These are phyloP conservation scores for Grapholita molesta DNA, from an alignment of 1,140 invertebrate genomes.

Conservation along the genomic window DNA sequence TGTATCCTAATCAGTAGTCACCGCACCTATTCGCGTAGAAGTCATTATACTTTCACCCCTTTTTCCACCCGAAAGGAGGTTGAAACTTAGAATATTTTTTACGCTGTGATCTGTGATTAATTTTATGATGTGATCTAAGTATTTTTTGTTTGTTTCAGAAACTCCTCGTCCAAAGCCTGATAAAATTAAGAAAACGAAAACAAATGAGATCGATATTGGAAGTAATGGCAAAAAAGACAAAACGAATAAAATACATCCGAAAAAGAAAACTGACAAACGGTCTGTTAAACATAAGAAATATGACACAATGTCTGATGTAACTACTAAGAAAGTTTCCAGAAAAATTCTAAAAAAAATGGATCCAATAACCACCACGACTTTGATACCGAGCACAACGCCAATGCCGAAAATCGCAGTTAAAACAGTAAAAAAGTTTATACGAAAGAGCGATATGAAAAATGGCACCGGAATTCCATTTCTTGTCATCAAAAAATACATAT, in stretches of 20 bases:
- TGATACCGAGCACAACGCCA: background rate
- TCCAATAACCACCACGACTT: slow-evolving; percentile 2
- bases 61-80: too few species aligned
- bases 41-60: too few species aligned
- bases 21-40: too few species aligned
- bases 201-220: slow-evolving; percentile 28
- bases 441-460: background rate
- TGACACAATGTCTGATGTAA: background rate
- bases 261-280: slow-evolving; percentile 37
- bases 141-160: background rate
- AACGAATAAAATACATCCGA: slow-evolving; percentile 5
- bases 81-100: too few species aligned
- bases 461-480: background rate
- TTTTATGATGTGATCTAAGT: background rate
- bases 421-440: background rate
- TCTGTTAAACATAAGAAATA: slow-evolving; percentile 28
- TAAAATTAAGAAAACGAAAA: background rate
- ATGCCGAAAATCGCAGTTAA: background rate
- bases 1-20: too few species aligned
- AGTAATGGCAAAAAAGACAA: slow-evolving; percentile 22
- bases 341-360: slow-evolving; percentile 25
- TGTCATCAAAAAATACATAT: background rate
- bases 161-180: background rate
- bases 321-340: slow-evolving; percentile 14
- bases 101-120: background rate